Conservation (phyloP, 1,140 invertebrate species). For the Battus philenor region DNA sequence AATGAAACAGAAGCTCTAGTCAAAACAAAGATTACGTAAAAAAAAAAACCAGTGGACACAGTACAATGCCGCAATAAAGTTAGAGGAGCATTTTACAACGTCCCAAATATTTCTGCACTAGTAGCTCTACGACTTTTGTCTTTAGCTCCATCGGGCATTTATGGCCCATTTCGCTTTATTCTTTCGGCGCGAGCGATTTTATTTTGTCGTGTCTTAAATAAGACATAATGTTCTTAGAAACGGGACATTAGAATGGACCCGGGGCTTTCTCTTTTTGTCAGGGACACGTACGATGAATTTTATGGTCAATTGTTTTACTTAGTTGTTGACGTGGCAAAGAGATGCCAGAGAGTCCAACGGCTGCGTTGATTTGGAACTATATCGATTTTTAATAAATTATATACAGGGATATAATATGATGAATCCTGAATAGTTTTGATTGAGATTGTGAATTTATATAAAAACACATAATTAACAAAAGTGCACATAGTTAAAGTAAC, state of each 20-base stretch:
- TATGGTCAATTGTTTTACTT: conserved; percentile 69
- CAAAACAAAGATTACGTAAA: conserved; percentile 57
- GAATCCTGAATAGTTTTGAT: no score
- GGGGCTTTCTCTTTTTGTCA: conserved; percentile 58
- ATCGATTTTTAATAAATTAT: background rate
- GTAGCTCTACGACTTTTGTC: conserved; percentile 62
- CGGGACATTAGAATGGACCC: conserved; percentile 59
- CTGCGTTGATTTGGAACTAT: conserved; percentile 29
- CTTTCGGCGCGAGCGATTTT: conserved; percentile 51
- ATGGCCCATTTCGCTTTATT: conserved; percentile 60
- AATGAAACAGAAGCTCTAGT: conserved; percentile 56
- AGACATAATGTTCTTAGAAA: conserved; percentile 71
- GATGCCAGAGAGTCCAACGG: conserved; percentile 20
- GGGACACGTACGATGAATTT: conserved; percentile 61
- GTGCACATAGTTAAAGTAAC: no score
- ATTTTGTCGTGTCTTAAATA: conserved; percentile 66
- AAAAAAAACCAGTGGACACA: conserved; percentile 42
- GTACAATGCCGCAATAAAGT: conserved; percentile 62
- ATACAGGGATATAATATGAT: no score
- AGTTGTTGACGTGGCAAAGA: conserved; percentile 53
- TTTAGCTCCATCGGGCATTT: conserved; percentile 44
- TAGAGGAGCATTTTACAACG: conserved; percentile 46
- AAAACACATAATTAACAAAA: no score
- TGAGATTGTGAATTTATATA: no score
- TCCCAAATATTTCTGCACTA: conserved; percentile 55